Evolutionary conservation across 2,113 vertebrate genomes (phyloP).

Genomic region (Chaenogobius annularis): DNA sequence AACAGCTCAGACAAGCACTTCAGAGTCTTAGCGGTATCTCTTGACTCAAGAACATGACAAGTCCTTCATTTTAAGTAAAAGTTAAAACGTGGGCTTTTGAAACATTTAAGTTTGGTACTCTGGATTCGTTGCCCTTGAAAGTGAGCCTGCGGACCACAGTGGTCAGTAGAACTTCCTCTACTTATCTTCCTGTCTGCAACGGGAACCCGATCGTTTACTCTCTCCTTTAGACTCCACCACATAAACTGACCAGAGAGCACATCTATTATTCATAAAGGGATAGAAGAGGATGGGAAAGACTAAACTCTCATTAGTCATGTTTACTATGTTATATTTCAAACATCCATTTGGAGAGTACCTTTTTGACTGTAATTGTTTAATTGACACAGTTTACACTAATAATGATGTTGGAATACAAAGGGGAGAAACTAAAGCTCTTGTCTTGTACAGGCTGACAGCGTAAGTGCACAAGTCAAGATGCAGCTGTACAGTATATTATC

Average conservation of each 20-base stretch:
- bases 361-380: not conserved
- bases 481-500: not conserved
- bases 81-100: not conserved
- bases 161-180: slow-evolving; percentile 27
- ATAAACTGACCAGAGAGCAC: slow-evolving; percentile 4
- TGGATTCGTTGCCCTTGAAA: slow-evolving; percentile 14
- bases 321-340: slow-evolving; percentile 11
- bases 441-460: not conserved
- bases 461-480: slow-evolving; percentile 1
- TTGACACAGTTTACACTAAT: not conserved
- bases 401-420: not conserved
- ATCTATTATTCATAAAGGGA: slow-evolving; percentile 40
- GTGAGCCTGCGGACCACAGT: slow-evolving; percentile 23
- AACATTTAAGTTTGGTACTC: slow-evolving; percentile 1
- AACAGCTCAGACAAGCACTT: slow-evolving; percentile 3
- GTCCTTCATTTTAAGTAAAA: not conserved
- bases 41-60: not conserved
- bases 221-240: slow-evolving; percentile 15
- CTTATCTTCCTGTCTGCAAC: slow-evolving; percentile 22
- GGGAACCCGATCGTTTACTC: slow-evolving; percentile 35
- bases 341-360: not conserved
- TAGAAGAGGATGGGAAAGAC: not conserved
- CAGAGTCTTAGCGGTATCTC: not conserved
- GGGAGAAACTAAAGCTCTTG: not conserved
- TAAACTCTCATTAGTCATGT: slow-evolving; percentile 16